These are phyloP conservation scores for Sebastiscus albofasciatus DNA, from an alignment of 2,797 vertebrate genomes.

Conservation along the genomic window DNA sequence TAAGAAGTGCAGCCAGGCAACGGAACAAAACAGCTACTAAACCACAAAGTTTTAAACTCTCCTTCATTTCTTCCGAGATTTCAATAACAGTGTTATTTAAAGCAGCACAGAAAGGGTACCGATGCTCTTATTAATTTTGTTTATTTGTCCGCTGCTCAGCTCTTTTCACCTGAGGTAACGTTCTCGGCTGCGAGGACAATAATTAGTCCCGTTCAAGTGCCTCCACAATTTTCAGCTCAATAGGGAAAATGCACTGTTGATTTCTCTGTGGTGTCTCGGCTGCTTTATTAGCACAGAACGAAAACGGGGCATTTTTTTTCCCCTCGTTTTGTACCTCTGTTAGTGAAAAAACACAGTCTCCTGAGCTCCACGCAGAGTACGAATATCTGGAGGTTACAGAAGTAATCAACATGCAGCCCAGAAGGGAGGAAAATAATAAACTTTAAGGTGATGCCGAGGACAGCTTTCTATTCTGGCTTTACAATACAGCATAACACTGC, in stretches of 20 bases:
- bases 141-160: slow-evolving; percentile 47
- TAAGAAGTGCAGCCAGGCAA: slow-evolving; percentile 12
- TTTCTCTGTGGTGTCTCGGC: slow-evolving; percentile 60
- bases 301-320: slow-evolving; percentile 19
- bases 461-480: neutral
- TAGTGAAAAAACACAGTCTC: slow-evolving; percentile 19
- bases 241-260: slow-evolving; percentile 59
- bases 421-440: slow-evolving; percentile 27
- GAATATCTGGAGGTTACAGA: slow-evolving; percentile 44
- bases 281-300: slow-evolving; percentile 56
- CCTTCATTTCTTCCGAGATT: slow-evolving; percentile 18
- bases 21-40: neutral
- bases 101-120: neutral
- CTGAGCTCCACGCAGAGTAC: slow-evolving; percentile 14
- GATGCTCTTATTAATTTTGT: slow-evolving; percentile 53
- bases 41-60: neutral
- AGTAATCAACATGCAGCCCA: slow-evolving; percentile 43
- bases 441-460: slow-evolving; percentile 26
- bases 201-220: slow-evolving; percentile 53
- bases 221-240: slow-evolving; percentile 49
- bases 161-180: slow-evolving; percentile 57
- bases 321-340: slow-evolving; percentile 37
- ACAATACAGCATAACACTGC: neutral
- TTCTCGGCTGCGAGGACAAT: slow-evolving; percentile 46
- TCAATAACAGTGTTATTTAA: slow-evolving; percentile 27